Evolutionary conservation across 2,113 vertebrate genomes (phyloP), one percentile per base, ranked within the genome.

Genomic region (Vulpes ferrilata): DNA sequence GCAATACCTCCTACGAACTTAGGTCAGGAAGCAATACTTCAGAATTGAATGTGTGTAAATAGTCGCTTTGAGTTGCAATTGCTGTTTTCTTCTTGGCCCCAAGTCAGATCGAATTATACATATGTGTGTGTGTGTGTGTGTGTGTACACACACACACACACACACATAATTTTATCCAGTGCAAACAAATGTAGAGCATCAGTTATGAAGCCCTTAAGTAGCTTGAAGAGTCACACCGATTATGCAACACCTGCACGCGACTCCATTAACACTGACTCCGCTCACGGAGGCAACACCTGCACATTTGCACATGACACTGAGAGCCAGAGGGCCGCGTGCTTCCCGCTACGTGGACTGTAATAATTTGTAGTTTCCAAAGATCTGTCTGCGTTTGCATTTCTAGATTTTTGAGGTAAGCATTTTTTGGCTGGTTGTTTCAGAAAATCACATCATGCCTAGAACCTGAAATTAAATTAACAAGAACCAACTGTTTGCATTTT

Each of bases 11-110:
- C 88, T 95, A 65, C 51, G 48, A 95, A 84, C 94, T 74, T 78
- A 96, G 93, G 92, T 93, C 90, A 0, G 10, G 93, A 9, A 59
- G 11, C 3, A 30, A 96, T 96, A 32, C 95, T 98, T 96, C 91
- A 89, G 84, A 86, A 71, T 23, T 96, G 97, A 98, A 98, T 98
- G 95, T 98, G 97, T 96, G 87, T 98, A 96, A 51, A 95, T 93
- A 88, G 93, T 74, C 5, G 0, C 62, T 79, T 17, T 16, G 64
- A 51, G 22, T 15, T 62, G 86, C 73, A 64, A 19, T 20, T 23
- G 73, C 79, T 0, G 0, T 55, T 55, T 88, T 97, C 92, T 88
- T 80, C 7, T 48, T 27, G 73, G 87, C 87, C 86, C 48, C 67
- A 89, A 59, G 92, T 97, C 96, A 93, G 95, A 98, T 90, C 48